phyloP scores from a whole-genome alignment of 30 jellyfish, hydroid and myxozoan species.

The Turritopsis rubra region DNA sequence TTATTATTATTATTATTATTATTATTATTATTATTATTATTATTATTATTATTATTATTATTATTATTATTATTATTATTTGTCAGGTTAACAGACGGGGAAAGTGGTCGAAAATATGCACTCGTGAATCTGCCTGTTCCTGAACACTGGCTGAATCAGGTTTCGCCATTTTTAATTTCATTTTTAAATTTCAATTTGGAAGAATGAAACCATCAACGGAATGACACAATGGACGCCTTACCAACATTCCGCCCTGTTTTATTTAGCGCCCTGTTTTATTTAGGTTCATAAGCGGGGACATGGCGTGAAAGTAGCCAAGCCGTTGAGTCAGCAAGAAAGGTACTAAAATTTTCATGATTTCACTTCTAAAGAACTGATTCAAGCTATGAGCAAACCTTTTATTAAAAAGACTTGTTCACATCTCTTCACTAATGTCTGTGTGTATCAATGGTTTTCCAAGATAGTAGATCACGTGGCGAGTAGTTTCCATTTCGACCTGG shows the following conservation, averaged over 20 bases:
- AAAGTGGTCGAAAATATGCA: constrained; percentile 9
- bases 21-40: no score
- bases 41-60: no score
- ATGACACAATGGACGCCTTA: background rate
- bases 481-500: no score
- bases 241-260: background rate
- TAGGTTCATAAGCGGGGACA: background rate
- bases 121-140: constrained; percentile 52
- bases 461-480: no score
- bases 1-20: no score
- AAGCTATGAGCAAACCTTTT: no score
- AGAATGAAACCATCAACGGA: background rate
- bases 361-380: no score
- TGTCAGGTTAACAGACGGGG: background rate
- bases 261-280: background rate
- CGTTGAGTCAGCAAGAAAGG: background rate
- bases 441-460: no score
- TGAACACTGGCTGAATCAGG: constrained; percentile 65
- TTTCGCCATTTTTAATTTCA: background rate
- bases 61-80: no score
- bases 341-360: no score
- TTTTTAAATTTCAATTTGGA: background rate
- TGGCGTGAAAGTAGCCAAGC: background rate
- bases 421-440: no score
- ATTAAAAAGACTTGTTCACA: no score